Conservation (phyloP, 2,113 vertebrate genomes). For the Dunckerocampus dactyliophorus region DNA sequence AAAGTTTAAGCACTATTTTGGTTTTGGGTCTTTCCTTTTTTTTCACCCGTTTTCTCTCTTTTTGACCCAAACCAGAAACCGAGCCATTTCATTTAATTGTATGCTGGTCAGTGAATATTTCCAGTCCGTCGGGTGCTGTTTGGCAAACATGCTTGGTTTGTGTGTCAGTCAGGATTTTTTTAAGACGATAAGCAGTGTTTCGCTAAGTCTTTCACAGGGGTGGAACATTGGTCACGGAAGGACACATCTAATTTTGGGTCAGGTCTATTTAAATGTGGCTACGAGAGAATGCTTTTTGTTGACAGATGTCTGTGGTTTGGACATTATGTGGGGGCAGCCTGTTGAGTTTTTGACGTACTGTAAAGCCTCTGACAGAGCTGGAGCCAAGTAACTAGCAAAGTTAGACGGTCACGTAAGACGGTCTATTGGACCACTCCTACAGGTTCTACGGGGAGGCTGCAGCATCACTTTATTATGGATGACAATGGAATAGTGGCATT, state of each 20-base stretch:
- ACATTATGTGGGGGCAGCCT: conserved; percentile 3
- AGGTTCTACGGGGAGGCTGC: no score
- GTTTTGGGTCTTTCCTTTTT: background rate
- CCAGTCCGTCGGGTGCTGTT: conserved; percentile 3
- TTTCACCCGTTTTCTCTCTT: background rate
- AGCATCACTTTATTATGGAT: no score
- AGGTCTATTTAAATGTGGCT: background rate
- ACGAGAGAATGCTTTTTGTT: background rate
- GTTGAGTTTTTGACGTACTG: background rate
- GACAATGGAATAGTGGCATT: no score
- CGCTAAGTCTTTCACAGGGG: background rate
- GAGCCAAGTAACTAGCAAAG: background rate
- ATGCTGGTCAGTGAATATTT: conserved; percentile 4
- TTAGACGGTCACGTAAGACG: no score
- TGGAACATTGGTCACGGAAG: conserved; percentile 4
- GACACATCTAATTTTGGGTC: conserved; percentile 2
- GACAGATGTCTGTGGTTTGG: conserved; percentile 3
- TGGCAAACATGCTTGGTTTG: conserved; percentile 1
- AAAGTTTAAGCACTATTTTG: conserved; percentile 8
- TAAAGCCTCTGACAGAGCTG: background rate
- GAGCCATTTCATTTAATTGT: conserved; percentile 8
- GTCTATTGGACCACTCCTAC: no score
- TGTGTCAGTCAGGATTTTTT: conserved; percentile 4
- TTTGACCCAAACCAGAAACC: conserved; percentile 2
- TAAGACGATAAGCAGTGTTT: background rate